Conservation (phyloP, 2,888 invertebrate species). For the Bibio marci region DNA sequence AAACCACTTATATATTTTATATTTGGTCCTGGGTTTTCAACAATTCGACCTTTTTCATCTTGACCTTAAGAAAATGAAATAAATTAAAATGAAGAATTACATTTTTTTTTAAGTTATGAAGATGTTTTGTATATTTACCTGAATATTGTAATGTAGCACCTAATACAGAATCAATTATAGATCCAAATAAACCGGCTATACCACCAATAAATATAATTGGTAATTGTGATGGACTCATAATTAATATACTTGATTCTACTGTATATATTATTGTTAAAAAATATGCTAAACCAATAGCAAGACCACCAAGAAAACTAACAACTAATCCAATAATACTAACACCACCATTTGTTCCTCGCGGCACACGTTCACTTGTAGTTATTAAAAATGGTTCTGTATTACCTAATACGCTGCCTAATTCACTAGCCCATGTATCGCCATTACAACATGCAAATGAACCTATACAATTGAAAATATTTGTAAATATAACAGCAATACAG, state of each 20-base stretch:
- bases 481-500: constrained; percentile 1
- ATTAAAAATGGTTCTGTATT: constrained; percentile 53
- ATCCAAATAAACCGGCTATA: constrained; percentile 61
- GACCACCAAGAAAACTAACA: constrained; percentile 29
- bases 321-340: constrained; percentile 47
- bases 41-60: constrained; percentile 49
- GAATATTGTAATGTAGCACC: constrained; percentile 79
- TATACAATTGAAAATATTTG: constrained; percentile 11
- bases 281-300: constrained; percentile 53
- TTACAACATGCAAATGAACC: constrained; percentile 24
- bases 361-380: constrained; percentile 55
- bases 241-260: constrained; percentile 37
- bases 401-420: constrained; percentile 62
- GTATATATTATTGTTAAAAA: constrained; percentile 48
- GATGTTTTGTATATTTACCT: constrained; percentile 31
- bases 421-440: constrained; percentile 86
- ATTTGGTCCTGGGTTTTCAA: constrained; percentile 48
- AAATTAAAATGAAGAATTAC: constrained; percentile 3
- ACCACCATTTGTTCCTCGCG: constrained; percentile 77
- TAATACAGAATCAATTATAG: constrained; percentile 63
- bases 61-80: constrained; percentile 37
- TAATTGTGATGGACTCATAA: constrained; percentile 55
- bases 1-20: constrained; percentile 61
- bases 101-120: constrained; percentile 6
- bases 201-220: constrained; percentile 56